Base-by-base conservation (phyloP, 2,888 invertebrate genomes). In the Xanthia togata region DNA sequence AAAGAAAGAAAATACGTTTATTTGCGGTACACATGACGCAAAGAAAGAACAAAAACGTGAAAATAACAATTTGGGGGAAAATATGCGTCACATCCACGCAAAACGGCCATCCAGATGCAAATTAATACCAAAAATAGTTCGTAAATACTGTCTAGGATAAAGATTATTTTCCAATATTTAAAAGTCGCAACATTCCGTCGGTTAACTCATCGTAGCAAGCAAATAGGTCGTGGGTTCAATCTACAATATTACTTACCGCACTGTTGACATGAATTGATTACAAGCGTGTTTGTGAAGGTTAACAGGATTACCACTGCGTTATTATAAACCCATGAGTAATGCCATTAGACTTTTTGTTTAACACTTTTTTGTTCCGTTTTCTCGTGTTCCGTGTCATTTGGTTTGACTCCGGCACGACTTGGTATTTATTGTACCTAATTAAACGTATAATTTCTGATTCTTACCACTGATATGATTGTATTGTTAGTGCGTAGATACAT, bases 281-380 rank as follows among this genome's bases (percentile, higher is more conserved):
- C 26, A 44, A 20, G 47, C 55, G 38, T 38, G 68, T 26, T 31
- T 67, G 31, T 9, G n/a, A 55, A 31, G 9, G 17, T 78, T 26
- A 38, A 47, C 20, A 31, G 20, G 23, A 69, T 78, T 47, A 69
- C 47, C 57, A 41, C 59, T 78, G 20, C 31, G 50, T 2, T 11
- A 41, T 41, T 41, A 41, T 78, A 59, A 68, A 57, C 47, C 6
- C 23, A 41, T 38, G n/a, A 4, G 31, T 47, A 57, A 69, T 57
- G 31, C 70, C 57, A 50, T 79, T 57, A 47, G 1, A 38, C 6
- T 72, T 78, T 76, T 78, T 76, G 65, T 5, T 38, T 11, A 6
- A 41, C n/a, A 9, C n/a, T 68, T 78, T n/a, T 78, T 60, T 41
- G 50, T 79, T 70, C 12, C 71, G 1, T 38, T 26, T 79, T 53